Evolutionary conservation across 2,113 vertebrate genomes (phyloP).

Genomic region (Dasyurus viverrinus): DNA sequence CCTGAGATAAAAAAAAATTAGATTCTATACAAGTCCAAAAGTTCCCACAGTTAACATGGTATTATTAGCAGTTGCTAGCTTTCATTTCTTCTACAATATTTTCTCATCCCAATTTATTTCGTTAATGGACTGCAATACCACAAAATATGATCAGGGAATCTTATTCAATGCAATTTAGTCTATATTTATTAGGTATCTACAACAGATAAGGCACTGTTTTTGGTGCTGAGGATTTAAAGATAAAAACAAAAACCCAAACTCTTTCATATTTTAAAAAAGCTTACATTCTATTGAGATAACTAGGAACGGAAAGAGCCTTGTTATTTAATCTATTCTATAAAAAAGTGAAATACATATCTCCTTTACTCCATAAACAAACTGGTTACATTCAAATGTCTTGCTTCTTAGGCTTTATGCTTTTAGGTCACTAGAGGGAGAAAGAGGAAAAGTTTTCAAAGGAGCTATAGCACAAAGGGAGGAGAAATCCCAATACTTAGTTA

Average conservation of each 20-base stretch:
- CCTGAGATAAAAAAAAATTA: too few relatives aligned
- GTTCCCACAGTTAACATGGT: too few relatives aligned
- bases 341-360: neutral
- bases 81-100: neutral
- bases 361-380: neutral
- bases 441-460: constrained; percentile 69
- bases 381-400: neutral
- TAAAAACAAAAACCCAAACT: neutral
- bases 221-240: too few relatives aligned
- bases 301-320: neutral
- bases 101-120: constrained; percentile 10
- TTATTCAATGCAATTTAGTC: too few relatives aligned
- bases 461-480: neutral
- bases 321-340: neutral
- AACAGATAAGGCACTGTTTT: too few relatives aligned
- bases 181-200: too few relatives aligned
- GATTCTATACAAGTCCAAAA: too few relatives aligned
- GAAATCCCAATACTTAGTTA: neutral
- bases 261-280: neutral
- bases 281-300: neutral
- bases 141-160: too few relatives aligned
- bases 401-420: constrained; percentile 32
- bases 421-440: constrained; percentile 72
- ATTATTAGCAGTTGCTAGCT: too few relatives aligned
- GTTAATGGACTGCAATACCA: neutral